These are phyloP conservation scores for Papilio dardanus DNA, from an alignment of 1,140 invertebrate genomes.

Conservation along the genomic window DNA sequence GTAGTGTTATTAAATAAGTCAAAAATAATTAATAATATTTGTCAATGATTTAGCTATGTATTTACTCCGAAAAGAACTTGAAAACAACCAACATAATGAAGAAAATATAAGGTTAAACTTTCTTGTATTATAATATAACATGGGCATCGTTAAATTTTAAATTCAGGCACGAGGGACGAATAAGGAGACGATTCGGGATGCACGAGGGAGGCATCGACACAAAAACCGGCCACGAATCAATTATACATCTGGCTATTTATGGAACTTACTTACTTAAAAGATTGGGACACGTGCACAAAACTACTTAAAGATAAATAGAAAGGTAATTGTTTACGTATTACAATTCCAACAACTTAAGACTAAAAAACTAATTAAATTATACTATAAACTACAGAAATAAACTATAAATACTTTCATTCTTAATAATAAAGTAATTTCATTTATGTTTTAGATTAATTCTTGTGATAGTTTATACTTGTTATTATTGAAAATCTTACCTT, in stretches of 20 bases:
- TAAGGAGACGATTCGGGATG: slow-evolving; percentile 62
- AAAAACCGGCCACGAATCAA: slow-evolving; percentile 57
- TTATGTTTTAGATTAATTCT: not conserved
- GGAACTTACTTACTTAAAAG: not conserved
- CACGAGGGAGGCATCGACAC: slow-evolving; percentile 48
- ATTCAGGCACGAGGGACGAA: slow-evolving; percentile 55
- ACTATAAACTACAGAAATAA: not conserved
- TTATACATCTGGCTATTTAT: slow-evolving; percentile 46
- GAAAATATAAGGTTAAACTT: not conserved
- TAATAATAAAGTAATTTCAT: not conserved
- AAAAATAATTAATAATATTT: not conserved
- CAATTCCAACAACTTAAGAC: slow-evolving; percentile 42
- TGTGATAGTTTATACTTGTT: slow-evolving; percentile 37
- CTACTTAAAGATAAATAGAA: slow-evolving; percentile 24
- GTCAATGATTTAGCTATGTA: not conserved
- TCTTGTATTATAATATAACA: slow-evolving; percentile 41
- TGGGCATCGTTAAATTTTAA: slow-evolving; percentile 62
- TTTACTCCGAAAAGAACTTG: not conserved
- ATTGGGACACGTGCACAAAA: slow-evolving; percentile 35
- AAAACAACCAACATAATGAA: not conserved
- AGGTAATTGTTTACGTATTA: slow-evolving; percentile 24
- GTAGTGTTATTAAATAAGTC: not conserved
- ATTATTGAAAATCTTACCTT: slow-evolving; percentile 62
- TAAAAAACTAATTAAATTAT: not conserved
- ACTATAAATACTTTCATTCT: not conserved